A percentile compares a stretch with the other conserved stretches of the same genome.
These are phyloP conservation scores for Ormyrus thymus DNA, from an alignment of 2,888 invertebrate species.

Conservation along the genomic window DNA sequence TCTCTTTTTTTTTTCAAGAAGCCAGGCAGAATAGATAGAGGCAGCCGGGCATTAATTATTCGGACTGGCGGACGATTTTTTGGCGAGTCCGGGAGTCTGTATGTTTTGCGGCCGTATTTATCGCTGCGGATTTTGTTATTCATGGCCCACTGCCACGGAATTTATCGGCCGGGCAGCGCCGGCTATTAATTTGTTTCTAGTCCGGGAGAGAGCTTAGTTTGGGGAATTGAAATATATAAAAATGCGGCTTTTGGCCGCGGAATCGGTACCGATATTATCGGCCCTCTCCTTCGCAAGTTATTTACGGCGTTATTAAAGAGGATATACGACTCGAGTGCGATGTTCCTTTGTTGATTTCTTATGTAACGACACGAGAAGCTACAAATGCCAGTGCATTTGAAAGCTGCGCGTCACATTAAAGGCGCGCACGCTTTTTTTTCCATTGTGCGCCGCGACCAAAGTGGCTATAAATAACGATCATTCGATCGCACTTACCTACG, in stretches of 20 bases:
- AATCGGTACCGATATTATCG: too few species aligned
- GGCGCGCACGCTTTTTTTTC: neutral
- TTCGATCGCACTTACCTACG: conserved; percentile 22
- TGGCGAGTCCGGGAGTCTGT: neutral
- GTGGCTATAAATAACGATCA: conserved; percentile 33
- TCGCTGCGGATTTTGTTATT: conserved; percentile 29
- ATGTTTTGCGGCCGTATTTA: conserved; percentile 27
- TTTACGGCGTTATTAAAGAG: neutral
- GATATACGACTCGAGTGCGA: neutral
- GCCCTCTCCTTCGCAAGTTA: too few species aligned
- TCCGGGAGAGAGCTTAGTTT: neutral
- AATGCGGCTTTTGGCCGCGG: neutral
- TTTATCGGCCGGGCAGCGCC: conserved; percentile 20
- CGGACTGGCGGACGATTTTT: conserved; percentile 19
- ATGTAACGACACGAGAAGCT: too few species aligned
- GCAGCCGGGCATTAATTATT: conserved; percentile 39
- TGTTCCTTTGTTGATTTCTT: neutral
- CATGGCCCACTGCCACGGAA: conserved; percentile 5
- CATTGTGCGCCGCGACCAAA: conserved; percentile 1
- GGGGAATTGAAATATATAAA: neutral
- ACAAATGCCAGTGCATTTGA: conserved; percentile 15
- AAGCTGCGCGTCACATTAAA: neutral
- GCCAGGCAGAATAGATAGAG: neutral
- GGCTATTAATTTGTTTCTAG: conserved; percentile 13
- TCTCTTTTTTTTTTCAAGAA: neutral